Evolutionary conservation across 2,113 vertebrate genomes (phyloP).

Genomic region (Lamprologus lemairii): DNA sequence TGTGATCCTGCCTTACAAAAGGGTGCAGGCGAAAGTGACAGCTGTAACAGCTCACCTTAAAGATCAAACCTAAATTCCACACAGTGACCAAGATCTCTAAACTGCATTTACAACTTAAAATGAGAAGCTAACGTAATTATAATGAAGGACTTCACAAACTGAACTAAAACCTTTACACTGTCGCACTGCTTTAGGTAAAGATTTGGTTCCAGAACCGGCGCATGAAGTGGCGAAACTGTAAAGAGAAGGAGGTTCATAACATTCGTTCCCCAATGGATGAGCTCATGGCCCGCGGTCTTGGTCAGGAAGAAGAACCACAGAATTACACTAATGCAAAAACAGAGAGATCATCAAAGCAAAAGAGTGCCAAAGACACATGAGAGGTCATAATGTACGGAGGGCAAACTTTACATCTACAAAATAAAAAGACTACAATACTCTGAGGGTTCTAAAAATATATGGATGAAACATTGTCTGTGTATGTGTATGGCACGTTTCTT

Average conservation of each 20-base stretch:
- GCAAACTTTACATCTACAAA: neutral
- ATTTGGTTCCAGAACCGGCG: conserved; percentile 99
- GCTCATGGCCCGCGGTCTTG: conserved; percentile 51
- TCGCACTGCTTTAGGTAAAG: conserved; percentile 79
- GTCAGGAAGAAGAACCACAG: conserved; percentile 30
- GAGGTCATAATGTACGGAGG: neutral
- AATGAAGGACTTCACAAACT: neutral
- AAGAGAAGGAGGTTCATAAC: conserved; percentile 82
- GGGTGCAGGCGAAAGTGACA: neutral
- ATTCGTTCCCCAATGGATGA: conserved; percentile 62
- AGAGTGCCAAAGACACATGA: conserved; percentile 16
- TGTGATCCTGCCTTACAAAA: neutral
- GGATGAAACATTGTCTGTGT: neutral
- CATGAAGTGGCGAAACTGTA: conserved; percentile 98
- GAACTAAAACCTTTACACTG: neutral
- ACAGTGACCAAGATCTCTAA: neutral
- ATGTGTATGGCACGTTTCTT: neutral
- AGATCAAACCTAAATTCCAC: neutral
- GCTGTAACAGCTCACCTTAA: neutral
- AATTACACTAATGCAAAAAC: neutral
- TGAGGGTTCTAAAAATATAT: neutral
- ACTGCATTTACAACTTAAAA: neutral
- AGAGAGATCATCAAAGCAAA: conserved; percentile 7
- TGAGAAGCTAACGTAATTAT: neutral
- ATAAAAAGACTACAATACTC: neutral